phyloP scores from a whole-genome alignment of 2,113 vertebrate genomes.

The Sinosuthora webbiana region DNA sequence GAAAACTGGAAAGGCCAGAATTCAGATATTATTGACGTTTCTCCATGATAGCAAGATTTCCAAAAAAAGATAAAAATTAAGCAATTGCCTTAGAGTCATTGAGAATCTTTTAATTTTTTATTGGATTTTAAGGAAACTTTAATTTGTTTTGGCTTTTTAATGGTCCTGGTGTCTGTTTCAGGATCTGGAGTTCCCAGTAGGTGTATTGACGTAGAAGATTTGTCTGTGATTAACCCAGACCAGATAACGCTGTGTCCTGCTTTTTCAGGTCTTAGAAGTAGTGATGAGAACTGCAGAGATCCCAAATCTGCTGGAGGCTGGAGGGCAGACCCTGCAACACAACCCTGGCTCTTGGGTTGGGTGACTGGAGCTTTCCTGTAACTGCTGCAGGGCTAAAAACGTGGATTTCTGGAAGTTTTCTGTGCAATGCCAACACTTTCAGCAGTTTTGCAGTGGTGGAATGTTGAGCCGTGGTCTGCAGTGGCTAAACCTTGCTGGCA shows the following conservation, averaged over 20 bases:
- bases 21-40: neutral
- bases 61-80: neutral
- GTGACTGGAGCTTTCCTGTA: neutral
- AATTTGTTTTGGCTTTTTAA: neutral
- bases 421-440: rapidly evolving
- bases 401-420: neutral
- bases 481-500: neutral
- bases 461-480: rapidly evolving
- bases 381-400: neutral
- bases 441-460: neutral
- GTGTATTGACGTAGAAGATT: neutral
- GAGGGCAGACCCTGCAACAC: rapidly evolving
- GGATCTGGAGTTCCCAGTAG: neutral
- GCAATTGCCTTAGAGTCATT: neutral
- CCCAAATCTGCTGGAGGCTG: neutral
- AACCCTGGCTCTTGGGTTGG: neutral
- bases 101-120: neutral
- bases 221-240: neutral
- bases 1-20: neutral
- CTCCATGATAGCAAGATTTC: neutral
- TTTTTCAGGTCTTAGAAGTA: neutral
- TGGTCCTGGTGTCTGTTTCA: neutral
- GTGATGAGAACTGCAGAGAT: neutral
- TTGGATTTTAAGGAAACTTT: neutral
- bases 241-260: neutral